phyloP scores from a whole-genome alignment of 2,888 invertebrate genomes.

The Cremastinae sp. region DNA sequence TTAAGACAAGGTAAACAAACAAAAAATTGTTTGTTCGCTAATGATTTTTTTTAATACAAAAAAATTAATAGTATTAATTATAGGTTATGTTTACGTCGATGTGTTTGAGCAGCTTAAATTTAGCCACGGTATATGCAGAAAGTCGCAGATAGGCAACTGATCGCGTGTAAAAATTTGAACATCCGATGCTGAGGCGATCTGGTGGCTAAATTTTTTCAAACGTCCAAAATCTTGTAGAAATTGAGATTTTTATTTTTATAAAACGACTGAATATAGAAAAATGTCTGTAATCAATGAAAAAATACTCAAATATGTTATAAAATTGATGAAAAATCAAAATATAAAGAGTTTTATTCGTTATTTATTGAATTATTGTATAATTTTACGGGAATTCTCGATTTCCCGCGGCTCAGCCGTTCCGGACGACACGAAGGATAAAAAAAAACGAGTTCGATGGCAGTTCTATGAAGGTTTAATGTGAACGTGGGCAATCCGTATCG shows the following conservation, averaged over 20 bases:
- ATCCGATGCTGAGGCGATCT: slow-evolving; percentile 1
- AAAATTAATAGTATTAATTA: slow-evolving; percentile 45
- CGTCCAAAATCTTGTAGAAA: no score
- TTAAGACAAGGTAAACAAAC: not conserved
- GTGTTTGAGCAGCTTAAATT: slow-evolving; percentile 38
- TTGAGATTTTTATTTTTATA: no score
- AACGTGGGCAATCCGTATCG: slow-evolving; percentile 55
- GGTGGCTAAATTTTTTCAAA: not conserved
- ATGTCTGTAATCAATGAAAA: no score
- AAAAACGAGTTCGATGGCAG: slow-evolving; percentile 7
- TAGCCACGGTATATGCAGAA: slow-evolving; percentile 26
- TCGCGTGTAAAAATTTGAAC: not conserved
- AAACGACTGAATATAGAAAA: no score
- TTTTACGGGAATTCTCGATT: no score
- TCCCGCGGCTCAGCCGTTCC: no score
- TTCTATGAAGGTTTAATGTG: slow-evolving; percentile 31
- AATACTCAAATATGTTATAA: no score
- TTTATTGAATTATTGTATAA: no score
- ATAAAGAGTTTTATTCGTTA: no score
- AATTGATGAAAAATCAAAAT: no score
- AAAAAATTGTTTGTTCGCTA: slow-evolving; percentile 7
- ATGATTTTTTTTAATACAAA: slow-evolving; percentile 11
- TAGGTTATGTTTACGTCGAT: slow-evolving; percentile 58
- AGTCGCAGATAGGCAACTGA: not conserved
- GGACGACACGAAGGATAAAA: not conserved